These are phyloP conservation scores for Epizoanthus rinbou DNA, from an alignment of 92 coral and sea anemone genomes.

Conservation along the genomic window DNA sequence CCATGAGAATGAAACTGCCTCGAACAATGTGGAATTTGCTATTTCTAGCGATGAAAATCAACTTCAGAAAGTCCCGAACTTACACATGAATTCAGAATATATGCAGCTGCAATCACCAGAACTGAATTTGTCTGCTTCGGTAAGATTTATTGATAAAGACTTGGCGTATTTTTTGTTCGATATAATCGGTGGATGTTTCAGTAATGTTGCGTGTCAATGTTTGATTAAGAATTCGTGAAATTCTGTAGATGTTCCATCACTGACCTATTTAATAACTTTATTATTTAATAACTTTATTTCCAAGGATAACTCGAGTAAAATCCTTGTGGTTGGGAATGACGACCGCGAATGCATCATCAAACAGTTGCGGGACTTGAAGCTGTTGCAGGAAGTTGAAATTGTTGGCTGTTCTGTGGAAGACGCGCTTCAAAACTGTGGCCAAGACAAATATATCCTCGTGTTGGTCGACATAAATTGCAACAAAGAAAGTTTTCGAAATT, in stretches of 20 bases:
- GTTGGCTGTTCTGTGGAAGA: slow-evolving; percentile 53
- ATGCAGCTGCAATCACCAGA: slow-evolving; percentile 5
- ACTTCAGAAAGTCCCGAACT: slow-evolving; percentile 5
- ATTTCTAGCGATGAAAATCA: slow-evolving; percentile 12
- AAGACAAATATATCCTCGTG: slow-evolving; percentile 61
- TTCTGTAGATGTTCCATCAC: not conserved
- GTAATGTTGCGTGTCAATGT: not conserved
- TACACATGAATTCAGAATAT: slow-evolving; percentile 12
- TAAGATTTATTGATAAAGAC: not conserved
- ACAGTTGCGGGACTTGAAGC: slow-evolving; percentile 55
- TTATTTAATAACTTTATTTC: slow-evolving; percentile 19
- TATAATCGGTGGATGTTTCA: not conserved
- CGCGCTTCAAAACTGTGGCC: slow-evolving; percentile 57
- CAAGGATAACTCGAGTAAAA: slow-evolving; percentile 62
- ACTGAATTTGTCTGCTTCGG: not conserved
- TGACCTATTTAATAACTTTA: not conserved
- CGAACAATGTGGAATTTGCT: not conserved
- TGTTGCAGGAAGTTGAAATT: slow-evolving; percentile 52
- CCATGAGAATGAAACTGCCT: slow-evolving; percentile 3
- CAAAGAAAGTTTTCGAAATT: slow-evolving; percentile 53
- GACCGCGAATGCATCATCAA: slow-evolving; percentile 50
- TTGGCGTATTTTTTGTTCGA: not conserved
- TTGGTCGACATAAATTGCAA: slow-evolving; percentile 65
- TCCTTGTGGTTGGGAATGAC: slow-evolving; percentile 70
- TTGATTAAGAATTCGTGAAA: not conserved